phyloP scores from a whole-genome alignment of 2,113 vertebrate genomes.

The Microcebus tavaratra region DNA sequence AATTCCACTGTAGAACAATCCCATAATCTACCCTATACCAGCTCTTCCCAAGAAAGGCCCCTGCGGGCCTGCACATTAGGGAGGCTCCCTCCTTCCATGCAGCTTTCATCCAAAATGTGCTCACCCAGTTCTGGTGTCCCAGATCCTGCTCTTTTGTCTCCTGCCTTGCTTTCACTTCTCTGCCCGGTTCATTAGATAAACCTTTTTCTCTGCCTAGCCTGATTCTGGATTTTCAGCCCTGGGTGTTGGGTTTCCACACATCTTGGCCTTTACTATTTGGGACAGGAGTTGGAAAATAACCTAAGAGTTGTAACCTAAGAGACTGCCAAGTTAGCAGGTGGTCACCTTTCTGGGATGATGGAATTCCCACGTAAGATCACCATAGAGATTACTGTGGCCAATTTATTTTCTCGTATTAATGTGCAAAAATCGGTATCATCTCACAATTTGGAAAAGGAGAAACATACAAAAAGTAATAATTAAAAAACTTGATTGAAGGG shows the following conservation, averaged over 20 bases:
- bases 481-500: background rate
- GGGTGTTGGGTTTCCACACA: background rate
- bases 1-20: background rate
- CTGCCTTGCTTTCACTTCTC: background rate
- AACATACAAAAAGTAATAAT: background rate
- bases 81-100: background rate
- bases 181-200: background rate
- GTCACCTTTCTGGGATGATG: background rate
- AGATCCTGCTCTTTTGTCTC: background rate
- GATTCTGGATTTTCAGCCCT: background rate
- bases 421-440: background rate
- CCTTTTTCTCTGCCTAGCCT: background rate
- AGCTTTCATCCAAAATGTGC: background rate
- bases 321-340: background rate
- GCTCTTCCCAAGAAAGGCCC: background rate
- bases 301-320: background rate
- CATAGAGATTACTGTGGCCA: background rate
- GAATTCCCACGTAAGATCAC: background rate
- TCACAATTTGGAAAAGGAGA: background rate
- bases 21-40: background rate
- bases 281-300: background rate
- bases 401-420: background rate
- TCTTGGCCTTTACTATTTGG: background rate
- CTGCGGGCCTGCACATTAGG: accelerated
- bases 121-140: background rate